Conservation (phyloP, 2,888 invertebrate genomes). For the Metalampra italica region DNA sequence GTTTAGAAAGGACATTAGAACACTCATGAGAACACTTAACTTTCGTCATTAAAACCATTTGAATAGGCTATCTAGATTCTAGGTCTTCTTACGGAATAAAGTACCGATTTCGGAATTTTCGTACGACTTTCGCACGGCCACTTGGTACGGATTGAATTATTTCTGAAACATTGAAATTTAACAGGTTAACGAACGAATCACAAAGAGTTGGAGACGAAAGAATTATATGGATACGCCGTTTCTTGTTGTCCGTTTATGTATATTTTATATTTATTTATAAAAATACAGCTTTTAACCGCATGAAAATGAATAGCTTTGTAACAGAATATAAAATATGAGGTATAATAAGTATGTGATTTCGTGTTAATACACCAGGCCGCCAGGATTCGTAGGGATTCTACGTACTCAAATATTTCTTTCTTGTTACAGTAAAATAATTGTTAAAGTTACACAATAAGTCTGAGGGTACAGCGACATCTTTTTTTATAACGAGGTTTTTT, state of each 20-base stretch:
- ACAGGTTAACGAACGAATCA: slow-evolving; percentile 26
- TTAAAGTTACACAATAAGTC: no score
- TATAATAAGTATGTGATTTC: no score
- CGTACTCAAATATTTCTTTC: no score
- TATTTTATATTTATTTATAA: no score
- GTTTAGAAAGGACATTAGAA: background rate
- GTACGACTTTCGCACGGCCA: background rate
- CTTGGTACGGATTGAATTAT: background rate
- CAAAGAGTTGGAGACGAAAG: slow-evolving; percentile 10
- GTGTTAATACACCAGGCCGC: no score
- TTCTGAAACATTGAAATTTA: slow-evolving; percentile 14
- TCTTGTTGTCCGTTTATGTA: background rate
- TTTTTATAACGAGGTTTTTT: no score
- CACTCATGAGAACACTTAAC: background rate
- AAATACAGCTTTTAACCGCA: no score
- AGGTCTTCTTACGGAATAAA: slow-evolving; percentile 4
- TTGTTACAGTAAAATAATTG: no score
- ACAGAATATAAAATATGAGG: no score
- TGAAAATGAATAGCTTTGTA: no score
- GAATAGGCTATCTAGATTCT: slow-evolving; percentile 6
- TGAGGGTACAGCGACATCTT: no score
- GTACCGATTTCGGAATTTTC: background rate
- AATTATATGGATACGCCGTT: slow-evolving; percentile 16
- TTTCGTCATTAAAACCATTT: slow-evolving; percentile 1
- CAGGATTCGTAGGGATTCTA: no score